Evolutionary conservation across 2,797 vertebrate species (phyloP).

Genomic region (Microtus agrestis): DNA sequence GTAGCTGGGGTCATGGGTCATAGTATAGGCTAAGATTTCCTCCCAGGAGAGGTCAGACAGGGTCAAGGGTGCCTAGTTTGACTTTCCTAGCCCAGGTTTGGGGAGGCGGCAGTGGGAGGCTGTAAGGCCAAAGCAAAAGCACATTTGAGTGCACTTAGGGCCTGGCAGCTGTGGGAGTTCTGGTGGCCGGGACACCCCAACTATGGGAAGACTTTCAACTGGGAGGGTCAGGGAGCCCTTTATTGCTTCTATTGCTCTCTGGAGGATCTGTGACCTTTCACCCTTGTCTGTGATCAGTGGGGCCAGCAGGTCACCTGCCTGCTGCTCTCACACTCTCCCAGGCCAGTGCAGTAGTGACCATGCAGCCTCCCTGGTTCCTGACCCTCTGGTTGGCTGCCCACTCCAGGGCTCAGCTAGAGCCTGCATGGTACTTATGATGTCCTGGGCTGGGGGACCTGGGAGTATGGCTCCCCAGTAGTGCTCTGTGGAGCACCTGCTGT

Average conservation of each 20-base stretch:
- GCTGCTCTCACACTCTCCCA: neutral
- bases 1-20: neutral
- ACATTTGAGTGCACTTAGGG: neutral
- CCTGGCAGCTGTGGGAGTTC: neutral
- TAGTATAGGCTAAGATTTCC: neutral
- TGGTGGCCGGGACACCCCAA: neutral
- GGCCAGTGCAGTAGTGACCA: no score
- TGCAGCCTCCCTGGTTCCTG: neutral
- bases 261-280: neutral
- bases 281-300: neutral
- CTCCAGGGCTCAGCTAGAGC: neutral
- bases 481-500: neutral
- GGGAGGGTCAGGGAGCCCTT: neutral
- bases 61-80: neutral
- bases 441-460: neutral
- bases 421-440: neutral
- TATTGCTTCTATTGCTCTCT: neutral
- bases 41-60: neutral
- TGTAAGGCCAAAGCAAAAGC: neutral
- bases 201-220: neutral
- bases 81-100: neutral
- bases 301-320: neutral
- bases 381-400: neutral
- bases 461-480: rapidly evolving
- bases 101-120: neutral